A percentile compares a stretch with the other conserved stretches of the same genome.
phyloP scores from a whole-genome alignment of 2,113 vertebrate species.

The Triplophysa dalaica region DNA sequence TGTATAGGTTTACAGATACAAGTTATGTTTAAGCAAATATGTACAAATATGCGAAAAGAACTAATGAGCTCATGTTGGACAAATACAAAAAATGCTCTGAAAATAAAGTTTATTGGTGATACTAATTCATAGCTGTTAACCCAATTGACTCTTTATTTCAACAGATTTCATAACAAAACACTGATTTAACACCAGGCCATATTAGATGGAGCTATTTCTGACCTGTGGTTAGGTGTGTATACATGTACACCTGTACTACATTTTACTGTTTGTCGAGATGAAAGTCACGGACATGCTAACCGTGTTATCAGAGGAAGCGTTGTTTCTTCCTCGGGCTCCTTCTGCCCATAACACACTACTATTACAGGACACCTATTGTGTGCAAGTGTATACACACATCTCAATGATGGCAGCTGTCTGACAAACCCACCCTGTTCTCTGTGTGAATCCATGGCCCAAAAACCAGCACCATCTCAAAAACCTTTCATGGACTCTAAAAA shows the following conservation, averaged over 20 bases:
- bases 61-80: no score
- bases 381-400: slow-evolving; percentile 1
- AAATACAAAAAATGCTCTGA: no score
- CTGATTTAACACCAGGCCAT: no score
- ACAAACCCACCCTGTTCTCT: slow-evolving; percentile 32
- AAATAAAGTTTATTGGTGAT: no score
- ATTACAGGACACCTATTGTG: slow-evolving; percentile 41
- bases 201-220: not conserved
- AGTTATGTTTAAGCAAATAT: no score
- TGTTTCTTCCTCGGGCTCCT: slow-evolving; percentile 21
- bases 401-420: slow-evolving; percentile 52
- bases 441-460: slow-evolving; percentile 52
- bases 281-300: slow-evolving; percentile 50
- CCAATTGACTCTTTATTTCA: no score
- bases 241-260: slow-evolving; percentile 12
- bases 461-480: slow-evolving; percentile 52
- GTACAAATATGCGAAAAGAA: no score
- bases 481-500: slow-evolving; percentile 72
- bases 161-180: no score
- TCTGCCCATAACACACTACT: slow-evolving; percentile 43
- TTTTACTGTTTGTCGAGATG: slow-evolving; percentile 30
- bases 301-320: slow-evolving; percentile 41
- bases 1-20: no score
- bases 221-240: not conserved
- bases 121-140: no score